Evolutionary conservation across 2,113 vertebrate species (phyloP).

Genomic region (Gambusia affinis): DNA sequence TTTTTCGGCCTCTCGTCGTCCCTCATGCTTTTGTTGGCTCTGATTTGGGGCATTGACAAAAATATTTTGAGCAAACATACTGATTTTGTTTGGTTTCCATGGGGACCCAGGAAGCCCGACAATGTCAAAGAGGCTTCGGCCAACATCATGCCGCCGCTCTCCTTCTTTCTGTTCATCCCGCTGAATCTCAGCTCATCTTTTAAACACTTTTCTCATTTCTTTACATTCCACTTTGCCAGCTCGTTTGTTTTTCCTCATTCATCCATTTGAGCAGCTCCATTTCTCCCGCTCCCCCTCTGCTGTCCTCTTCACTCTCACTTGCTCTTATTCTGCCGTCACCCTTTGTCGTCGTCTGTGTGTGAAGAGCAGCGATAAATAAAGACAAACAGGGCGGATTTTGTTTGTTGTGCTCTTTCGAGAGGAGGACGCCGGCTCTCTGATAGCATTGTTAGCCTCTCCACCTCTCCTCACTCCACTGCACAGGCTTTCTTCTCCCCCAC

Average conservation of each 20-base stretch:
- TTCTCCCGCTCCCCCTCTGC: conserved; percentile 9
- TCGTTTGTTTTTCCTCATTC: not conserved
- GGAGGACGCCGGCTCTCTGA: conserved; percentile 72
- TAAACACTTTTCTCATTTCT: conserved; percentile 4
- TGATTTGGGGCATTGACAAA: conserved; percentile 60
- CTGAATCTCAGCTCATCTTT: conserved; percentile 8
- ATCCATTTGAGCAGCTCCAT: conserved; percentile 18
- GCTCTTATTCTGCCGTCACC: conserved; percentile 53
- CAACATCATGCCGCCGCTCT: conserved; percentile 36
- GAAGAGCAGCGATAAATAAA: conserved; percentile 78
- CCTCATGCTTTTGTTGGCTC: conserved; percentile 59
- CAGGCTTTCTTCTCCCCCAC: conserved; percentile 57
- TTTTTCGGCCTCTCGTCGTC: conserved; percentile 41
- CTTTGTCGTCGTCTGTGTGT: conserved; percentile 64
- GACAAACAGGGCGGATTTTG: conserved; percentile 50
- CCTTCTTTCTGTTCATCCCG: conserved; percentile 18
- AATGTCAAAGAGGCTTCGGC: conserved; percentile 68
- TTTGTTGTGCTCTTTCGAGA: conserved; percentile 45
- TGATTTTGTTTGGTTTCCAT: conserved; percentile 68
- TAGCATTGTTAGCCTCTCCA: conserved; percentile 79
- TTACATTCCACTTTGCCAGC: conserved; percentile 4
- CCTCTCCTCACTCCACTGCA: conserved; percentile 78
- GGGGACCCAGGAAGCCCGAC: conserved; percentile 62
- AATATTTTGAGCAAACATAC: conserved; percentile 70
- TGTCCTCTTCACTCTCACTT: conserved; percentile 32